Conservation (phyloP, 2,113 vertebrate species). For the Murina feae region DNA sequence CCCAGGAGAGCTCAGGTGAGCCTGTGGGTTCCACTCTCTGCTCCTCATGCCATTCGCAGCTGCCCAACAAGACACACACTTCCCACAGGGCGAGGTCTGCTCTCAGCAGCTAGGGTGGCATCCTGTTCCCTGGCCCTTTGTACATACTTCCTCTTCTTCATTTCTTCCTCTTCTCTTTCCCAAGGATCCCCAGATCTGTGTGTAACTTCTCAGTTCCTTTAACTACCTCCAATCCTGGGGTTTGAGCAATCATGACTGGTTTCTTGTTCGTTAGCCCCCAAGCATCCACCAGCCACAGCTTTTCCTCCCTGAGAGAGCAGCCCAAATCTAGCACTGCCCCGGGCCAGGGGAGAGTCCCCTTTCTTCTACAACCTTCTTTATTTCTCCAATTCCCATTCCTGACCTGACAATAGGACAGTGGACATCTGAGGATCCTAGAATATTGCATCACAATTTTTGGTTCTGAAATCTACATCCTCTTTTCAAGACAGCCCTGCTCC, state of each 20-base stretch:
- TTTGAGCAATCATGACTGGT: background rate
- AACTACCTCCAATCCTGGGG: background rate
- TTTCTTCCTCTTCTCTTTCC: background rate
- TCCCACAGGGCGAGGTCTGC: background rate
- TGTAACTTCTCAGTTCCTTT: background rate
- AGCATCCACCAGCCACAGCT: background rate
- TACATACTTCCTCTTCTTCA: background rate
- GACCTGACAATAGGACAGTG: background rate
- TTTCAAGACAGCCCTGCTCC: background rate
- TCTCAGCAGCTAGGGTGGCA: background rate
- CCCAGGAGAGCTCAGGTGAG: background rate
- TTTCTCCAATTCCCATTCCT: background rate
- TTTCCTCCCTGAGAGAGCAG: background rate
- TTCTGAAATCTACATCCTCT: background rate
- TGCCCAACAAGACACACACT: background rate
- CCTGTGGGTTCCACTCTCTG: background rate
- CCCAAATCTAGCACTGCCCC: background rate
- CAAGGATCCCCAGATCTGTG: background rate
- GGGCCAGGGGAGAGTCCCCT: background rate
- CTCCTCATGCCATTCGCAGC: background rate
- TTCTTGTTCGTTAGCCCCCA: background rate
- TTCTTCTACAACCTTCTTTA: background rate
- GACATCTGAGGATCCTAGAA: background rate
- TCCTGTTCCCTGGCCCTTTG: background rate
- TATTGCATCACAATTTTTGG: background rate